Conservation (phyloP, 2,888 invertebrate species). For the Andrena haemorrhoa region DNA sequence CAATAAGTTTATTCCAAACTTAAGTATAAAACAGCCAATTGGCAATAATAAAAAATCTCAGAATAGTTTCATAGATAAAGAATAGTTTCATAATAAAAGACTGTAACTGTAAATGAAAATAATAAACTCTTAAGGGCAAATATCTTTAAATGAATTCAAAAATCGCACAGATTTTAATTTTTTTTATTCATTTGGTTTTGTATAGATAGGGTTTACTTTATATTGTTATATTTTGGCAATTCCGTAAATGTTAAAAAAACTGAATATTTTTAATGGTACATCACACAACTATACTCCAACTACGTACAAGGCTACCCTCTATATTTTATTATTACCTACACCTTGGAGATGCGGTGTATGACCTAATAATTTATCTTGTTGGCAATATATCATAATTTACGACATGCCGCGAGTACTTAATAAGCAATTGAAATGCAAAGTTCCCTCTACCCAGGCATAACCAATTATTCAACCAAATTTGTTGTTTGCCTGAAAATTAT, state of each 20-base stretch:
- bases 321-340: constrained; percentile 33
- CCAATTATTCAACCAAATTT: neutral
- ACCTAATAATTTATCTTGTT: constrained; percentile 38
- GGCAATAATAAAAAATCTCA: neutral
- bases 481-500: neutral
- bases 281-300: constrained; percentile 32
- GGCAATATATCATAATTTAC: constrained; percentile 30
- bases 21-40: neutral
- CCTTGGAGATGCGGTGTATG: constrained; percentile 4
- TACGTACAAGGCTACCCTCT: constrained; percentile 19
- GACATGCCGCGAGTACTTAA: constrained; percentile 44
- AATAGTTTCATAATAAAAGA: neutral
- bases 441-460: neutral
- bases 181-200: too few species aligned
- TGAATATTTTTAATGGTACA: constrained; percentile 34
- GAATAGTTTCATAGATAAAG: constrained; percentile 19
- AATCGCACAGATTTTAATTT: too few species aligned
- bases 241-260: too few species aligned
- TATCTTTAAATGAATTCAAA: too few species aligned
- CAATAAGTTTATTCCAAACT: neutral
- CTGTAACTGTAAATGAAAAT: constrained; percentile 1
- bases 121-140: constrained; percentile 7
- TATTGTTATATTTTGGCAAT: too few species aligned
- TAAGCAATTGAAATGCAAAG: constrained; percentile 28
- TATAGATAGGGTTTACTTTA: too few species aligned